These are phyloP conservation scores for Pseudococcus longispinus DNA, from an alignment of 2,888 invertebrate genomes.

Conservation along the genomic window DNA sequence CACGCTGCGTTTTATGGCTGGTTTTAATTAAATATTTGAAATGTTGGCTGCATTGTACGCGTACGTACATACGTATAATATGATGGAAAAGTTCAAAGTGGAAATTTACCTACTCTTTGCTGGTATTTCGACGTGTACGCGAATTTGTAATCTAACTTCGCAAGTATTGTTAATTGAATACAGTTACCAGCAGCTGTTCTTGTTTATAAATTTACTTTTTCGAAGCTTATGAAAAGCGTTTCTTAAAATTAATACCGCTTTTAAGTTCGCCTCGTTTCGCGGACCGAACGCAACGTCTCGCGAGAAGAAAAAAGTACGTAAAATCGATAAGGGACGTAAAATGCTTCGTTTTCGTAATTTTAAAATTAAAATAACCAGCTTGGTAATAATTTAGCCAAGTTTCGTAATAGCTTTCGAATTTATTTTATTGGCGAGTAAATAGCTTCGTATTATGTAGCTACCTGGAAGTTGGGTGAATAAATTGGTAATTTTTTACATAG, in stretches of 20 bases:
- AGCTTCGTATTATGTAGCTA: not conserved
- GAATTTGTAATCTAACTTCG: not conserved
- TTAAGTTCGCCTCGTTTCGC: not conserved
- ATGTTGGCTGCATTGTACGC: too few relatives aligned
- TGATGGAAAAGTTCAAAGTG: conserved; percentile 9
- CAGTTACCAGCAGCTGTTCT: not conserved
- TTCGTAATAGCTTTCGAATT: not conserved
- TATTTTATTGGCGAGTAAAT: not conserved
- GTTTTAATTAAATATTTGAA: conserved; percentile 16
- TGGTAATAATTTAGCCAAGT: not conserved
- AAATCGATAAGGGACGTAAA: not conserved
- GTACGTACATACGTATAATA: not conserved
- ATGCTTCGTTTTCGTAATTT: not conserved
- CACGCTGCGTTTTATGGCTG: not conserved
- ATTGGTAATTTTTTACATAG: not conserved
- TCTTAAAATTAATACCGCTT: conserved; percentile 3
- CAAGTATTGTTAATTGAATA: conserved; percentile 24
- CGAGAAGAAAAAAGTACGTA: not conserved
- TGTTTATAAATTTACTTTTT: not conserved
- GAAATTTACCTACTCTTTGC: not conserved
- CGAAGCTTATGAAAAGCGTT: not conserved
- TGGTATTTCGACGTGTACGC: not conserved
- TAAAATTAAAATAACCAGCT: not conserved
- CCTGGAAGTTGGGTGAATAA: not conserved
- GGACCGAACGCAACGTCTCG: not conserved